Base-by-base conservation (phyloP, 1,140 invertebrate genomes). In the Microplitis demolitor region DNA sequence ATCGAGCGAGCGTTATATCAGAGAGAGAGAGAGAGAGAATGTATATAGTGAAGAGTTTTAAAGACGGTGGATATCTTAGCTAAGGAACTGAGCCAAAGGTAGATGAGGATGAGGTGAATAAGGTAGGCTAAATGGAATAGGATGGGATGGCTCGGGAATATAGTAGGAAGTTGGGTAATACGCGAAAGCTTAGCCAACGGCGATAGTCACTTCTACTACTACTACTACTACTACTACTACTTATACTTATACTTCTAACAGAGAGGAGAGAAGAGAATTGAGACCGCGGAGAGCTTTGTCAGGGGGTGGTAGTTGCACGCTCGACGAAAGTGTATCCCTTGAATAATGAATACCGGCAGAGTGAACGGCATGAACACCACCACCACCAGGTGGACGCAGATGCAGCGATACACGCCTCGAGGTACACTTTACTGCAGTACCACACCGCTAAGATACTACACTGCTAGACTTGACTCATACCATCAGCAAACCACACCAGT, bases 351-450 rank as follows among this genome's bases (percentile, higher is more conserved):
- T 51, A 34, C n/a, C 5, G 33, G 9, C 4, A n/a, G 39, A 51
- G 35, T 33, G 63, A 24, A 45, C 39, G 39, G 39, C 2, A 45
- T 45, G 34, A 51, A n/a, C 16, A 53, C 63, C 33, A 39, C 9
- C 37, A 13, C 16, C 6, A 56, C 8, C 50, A 67, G 66, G 51
- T 67, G 66, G 66, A 67, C 50, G 53, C 50, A 53, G 66, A 51
- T 66, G 63, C 63, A 66, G 50, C 51, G 62, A 64, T 50, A 24
- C 14, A 24, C 35, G 37, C 51, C 71, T 61, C 37, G 9, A 34
- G 64, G 63, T 72, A 62, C 51, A 67, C 71, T 72, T 67, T 66
- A 66, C 63, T 50, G 63, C 70, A 72, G 53, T 72, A 50, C 51
- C 31, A 33, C 50, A 9, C 31, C 33, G n/a, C 14, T 16, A 50